These are phyloP conservation scores for Mus spretus DNA, from an alignment of 2,797 vertebrate species.

Conservation along the genomic window DNA sequence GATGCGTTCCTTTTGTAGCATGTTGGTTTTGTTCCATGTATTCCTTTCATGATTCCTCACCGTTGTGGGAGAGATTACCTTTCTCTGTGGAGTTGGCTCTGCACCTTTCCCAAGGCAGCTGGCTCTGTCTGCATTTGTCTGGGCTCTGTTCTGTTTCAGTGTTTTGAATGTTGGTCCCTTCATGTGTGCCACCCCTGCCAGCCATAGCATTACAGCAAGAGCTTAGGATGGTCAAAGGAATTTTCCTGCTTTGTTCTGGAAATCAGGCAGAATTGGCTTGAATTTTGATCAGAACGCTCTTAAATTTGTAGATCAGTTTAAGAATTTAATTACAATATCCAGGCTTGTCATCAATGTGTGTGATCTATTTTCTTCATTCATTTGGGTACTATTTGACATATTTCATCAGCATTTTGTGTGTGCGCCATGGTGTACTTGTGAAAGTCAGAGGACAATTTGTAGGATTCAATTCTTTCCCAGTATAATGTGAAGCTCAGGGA, in stretches of 20 bases:
- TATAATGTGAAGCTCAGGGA: not conserved
- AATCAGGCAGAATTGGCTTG: not conserved
- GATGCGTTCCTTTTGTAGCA: slow-evolving; percentile 33
- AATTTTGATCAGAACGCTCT: not conserved
- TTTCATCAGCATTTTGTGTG: not conserved
- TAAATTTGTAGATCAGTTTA: slow-evolving; percentile 13
- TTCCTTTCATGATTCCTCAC: not conserved
- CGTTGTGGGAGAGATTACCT: not conserved
- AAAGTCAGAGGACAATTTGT: not conserved
- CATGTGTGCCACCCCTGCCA: not conserved
- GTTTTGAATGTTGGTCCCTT: not conserved
- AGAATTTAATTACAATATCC: slow-evolving; percentile 4
- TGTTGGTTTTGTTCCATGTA: not conserved
- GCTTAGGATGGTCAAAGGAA: not conserved
- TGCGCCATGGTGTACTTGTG: not conserved
- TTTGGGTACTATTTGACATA: slow-evolving; percentile 7
- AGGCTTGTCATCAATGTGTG: not conserved
- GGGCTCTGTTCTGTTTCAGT: not conserved
- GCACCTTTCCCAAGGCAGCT: not conserved
- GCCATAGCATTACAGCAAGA: not conserved
- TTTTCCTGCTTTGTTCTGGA: not conserved
- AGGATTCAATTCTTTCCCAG: not conserved
- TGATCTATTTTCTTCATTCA: slow-evolving; percentile 15
- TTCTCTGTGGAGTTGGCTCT: slow-evolving; percentile 21
- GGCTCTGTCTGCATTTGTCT: not conserved